Percentiles rank a stretch among this genome's conserved stretches.
Evolutionary conservation across 2,888 invertebrate species (phyloP).

Genomic region (Hedychridium roseum): DNA sequence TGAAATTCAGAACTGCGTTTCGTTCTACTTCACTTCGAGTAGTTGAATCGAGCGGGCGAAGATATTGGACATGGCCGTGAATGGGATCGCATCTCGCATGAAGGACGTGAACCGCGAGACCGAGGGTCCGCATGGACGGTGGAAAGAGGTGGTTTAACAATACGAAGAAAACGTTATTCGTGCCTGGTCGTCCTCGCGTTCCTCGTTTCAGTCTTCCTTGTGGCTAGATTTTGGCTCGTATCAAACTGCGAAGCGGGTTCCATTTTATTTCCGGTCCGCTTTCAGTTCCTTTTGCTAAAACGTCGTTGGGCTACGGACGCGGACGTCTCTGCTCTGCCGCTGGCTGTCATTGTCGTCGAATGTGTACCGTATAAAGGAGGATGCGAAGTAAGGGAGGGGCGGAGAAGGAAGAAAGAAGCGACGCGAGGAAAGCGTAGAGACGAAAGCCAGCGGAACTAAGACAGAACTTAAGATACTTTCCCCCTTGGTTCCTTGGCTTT

Average conservation of each 20-base stretch:
- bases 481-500: too few relatives aligned
- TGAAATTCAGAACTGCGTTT: constrained; percentile 20
- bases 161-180: constrained; percentile 40
- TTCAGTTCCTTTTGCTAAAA: constrained; percentile 41
- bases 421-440: too few relatives aligned
- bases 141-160: too few relatives aligned
- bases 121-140: too few relatives aligned
- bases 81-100: constrained; percentile 20
- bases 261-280: constrained; percentile 50
- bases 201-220: too few relatives aligned
- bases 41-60: constrained; percentile 28
- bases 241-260: constrained; percentile 41
- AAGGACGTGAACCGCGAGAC: constrained; percentile 14
- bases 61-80: constrained; percentile 31
- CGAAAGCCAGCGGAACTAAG: constrained; percentile 23
- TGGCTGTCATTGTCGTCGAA: constrained; percentile 30
- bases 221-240: constrained; percentile 33
- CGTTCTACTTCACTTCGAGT: constrained; percentile 23
- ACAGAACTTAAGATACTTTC: constrained; percentile 40
- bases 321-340: constrained; percentile 26
- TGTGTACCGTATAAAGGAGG: constrained; percentile 26
- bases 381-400: constrained; percentile 8
- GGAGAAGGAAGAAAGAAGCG: too few relatives aligned
- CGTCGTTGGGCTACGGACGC: constrained; percentile 24
- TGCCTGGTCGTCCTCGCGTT: constrained; percentile 13